Conservation (phyloP, 2,888 invertebrate species). For the Mesodorylaimus sp. region DNA sequence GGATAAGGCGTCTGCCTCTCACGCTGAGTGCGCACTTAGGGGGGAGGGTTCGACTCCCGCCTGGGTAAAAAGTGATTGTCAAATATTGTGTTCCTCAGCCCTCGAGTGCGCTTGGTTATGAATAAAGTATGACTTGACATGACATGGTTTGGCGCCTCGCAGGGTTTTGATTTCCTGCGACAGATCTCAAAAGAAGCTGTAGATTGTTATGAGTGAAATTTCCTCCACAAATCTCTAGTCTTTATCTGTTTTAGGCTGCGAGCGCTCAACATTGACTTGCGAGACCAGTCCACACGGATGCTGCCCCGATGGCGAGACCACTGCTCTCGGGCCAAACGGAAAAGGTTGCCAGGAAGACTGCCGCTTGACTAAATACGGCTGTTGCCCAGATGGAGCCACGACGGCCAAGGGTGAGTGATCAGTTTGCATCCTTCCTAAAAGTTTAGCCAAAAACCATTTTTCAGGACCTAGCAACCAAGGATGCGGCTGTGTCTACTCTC, state of each 20-base stretch:
- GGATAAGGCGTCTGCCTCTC: no score
- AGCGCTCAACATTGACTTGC: conserved; percentile 30
- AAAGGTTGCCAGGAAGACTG: conserved; percentile 41
- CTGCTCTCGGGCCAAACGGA: conserved; percentile 60
- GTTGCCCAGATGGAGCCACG: conserved; percentile 32
- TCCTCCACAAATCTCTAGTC: background rate
- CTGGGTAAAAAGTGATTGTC: no score
- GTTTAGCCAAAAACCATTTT: background rate
- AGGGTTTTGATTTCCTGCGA: no score
- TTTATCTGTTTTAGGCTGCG: conserved; percentile 16
- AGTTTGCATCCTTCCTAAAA: background rate
- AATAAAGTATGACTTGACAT: no score
- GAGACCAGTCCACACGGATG: conserved; percentile 53
- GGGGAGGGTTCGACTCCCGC: no score
- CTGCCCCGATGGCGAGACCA: conserved; percentile 60
- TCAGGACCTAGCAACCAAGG: conserved; percentile 24
- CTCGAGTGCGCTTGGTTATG: no score
- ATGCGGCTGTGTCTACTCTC: conserved; percentile 32
- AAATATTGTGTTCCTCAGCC: no score
- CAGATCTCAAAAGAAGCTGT: no score
- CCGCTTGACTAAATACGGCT: conserved; percentile 26
- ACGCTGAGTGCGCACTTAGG: no score
- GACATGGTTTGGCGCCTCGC: no score
- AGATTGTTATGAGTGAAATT: no score
- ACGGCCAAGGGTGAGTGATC: conserved; percentile 16